A percentile compares a stretch with the other conserved stretches of the same genome.
Conservation (phyloP, 2,888 invertebrate species). For the Orchestes rusci region DNA sequence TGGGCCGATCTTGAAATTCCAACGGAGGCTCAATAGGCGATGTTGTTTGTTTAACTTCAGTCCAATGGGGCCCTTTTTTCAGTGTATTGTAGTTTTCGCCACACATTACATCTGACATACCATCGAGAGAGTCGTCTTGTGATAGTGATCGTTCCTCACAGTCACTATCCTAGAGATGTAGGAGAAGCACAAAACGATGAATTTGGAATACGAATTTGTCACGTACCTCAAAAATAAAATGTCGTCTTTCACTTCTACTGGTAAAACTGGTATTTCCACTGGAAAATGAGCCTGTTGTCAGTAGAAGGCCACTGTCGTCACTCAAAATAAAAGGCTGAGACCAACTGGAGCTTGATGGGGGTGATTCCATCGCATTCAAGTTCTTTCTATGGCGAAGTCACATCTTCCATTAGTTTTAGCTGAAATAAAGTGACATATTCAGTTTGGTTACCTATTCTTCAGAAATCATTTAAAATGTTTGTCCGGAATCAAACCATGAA, state of each 20-base stretch:
- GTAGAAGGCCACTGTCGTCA: slow-evolving; percentile 67
- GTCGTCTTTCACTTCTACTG: slow-evolving; percentile 59
- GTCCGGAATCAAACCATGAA: no score
- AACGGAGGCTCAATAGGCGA: slow-evolving; percentile 75
- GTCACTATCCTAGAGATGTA: slow-evolving; percentile 65
- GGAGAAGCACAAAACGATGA: not conserved
- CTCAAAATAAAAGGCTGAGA: slow-evolving; percentile 67
- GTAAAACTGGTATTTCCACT: slow-evolving; percentile 66
- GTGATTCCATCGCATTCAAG: slow-evolving; percentile 58
- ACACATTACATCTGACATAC: slow-evolving; percentile 68
- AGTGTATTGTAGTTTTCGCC: slow-evolving; percentile 76
- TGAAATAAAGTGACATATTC: no score
- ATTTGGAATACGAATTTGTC: not conserved
- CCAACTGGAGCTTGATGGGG: slow-evolving; percentile 67
- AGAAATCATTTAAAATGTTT: no score
- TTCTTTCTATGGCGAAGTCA: not conserved
- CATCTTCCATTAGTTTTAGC: no score
- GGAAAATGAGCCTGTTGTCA: slow-evolving; percentile 67
- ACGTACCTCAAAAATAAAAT: slow-evolving; percentile 60
- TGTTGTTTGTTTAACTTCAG: slow-evolving; percentile 50
- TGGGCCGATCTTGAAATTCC: slow-evolving; percentile 63
- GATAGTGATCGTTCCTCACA: slow-evolving; percentile 72
- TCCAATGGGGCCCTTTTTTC: slow-evolving; percentile 66
- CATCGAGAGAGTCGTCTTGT: slow-evolving; percentile 71
- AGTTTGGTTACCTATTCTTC: no score